Evolutionary conservation across 2,113 vertebrate species (phyloP), one percentile per base, ranked within the genome.

Genomic region (Emydocephalus ijimae): DNA sequence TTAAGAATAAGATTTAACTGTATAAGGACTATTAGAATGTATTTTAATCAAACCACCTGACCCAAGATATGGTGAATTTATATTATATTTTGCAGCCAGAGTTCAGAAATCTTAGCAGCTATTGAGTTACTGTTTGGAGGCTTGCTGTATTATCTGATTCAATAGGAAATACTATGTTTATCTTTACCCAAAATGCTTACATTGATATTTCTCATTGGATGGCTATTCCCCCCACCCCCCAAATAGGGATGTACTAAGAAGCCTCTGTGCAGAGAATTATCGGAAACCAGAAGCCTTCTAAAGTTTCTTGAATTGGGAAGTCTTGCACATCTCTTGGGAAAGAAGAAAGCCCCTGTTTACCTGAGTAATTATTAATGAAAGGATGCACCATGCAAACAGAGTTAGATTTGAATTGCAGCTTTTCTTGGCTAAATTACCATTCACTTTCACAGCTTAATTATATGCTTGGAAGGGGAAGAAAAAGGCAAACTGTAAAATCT

Each of bases 401-500:
- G 34, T 74, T 85, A 43, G 54, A 34, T 85, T 86, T 92, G 69
- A 61, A 52, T 14, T 90, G 15, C 29, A 61, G 34, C 12, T 93
- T 90, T 92, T 26, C 29, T 61, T 86, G 88, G 6, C 20, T 61
- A 93, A 90, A 87, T 90, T 64, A 48, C 55, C 55, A 86, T 81
- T 39, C 55, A 61, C 57, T 90, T 34, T 88, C 24, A 89, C 39
- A 43, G n/a, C 8, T 64, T 64, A 90, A 90, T 90, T 90, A 90
- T 74, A 90, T 29, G 23, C 92, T 64, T 93, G 81, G 55, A 86
- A 93, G 90, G 15, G 18, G 43, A 86, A 18, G 45, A 57, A 86
- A 90, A 93, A 59, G 74, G 52, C 59, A 56, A 86, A 86, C 92
- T 54, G n/a, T 50, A 86, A 86, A 61, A 90, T 18, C 21, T 85